Base-by-base conservation (phyloP, 2,797 vertebrate genomes). In the Thalassophryne amazonica region DNA sequence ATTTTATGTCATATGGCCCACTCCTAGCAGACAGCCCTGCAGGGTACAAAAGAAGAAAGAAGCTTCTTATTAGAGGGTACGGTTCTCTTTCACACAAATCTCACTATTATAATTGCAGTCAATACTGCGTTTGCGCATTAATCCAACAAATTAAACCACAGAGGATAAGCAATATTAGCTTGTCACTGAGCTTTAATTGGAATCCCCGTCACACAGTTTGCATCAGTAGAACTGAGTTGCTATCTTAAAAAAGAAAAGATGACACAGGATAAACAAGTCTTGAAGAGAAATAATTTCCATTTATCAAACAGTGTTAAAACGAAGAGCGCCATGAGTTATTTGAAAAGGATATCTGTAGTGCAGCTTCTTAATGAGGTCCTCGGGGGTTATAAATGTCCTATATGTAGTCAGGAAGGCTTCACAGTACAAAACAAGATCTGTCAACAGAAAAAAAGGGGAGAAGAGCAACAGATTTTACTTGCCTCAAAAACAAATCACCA, bases 341-440 rank as follows among this genome's bases (percentile, higher is more conserved):
- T 61, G 22, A 52, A 81, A 93, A 98, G 94, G 97, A 97, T 99
- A 98, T 99, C 97, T 93, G 88, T 97, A 94, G 80, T 97, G 97
- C 63, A 99, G 90, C 82, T 99, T 99, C 87, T 95, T 95, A 81
- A 99, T 98, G 81, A 99, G 95, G 72, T 98, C 97, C 74, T 99
- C 97, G 0, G 97, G 96, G 36, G 85, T 92, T 79, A 99, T 98
- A 68, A 99, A 99, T 3, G 97, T 99, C 74, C 97, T 89, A 84
- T 99, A 99, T 0, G 97, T 99, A 6, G 97, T 99, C 78, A 99
- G 84, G 76, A 99, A 99, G 70, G 97, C 97, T 91, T 99, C 97
- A 66, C 95, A 99, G 90, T 99, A 99, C 84, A 99, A 83, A 79
- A 99, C 96, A 41, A 98, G 84, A 80, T 98, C 96, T 99, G 72